Conservation (phyloP, 2,888 invertebrate species). For the Cheiracanthium punctorium region DNA sequence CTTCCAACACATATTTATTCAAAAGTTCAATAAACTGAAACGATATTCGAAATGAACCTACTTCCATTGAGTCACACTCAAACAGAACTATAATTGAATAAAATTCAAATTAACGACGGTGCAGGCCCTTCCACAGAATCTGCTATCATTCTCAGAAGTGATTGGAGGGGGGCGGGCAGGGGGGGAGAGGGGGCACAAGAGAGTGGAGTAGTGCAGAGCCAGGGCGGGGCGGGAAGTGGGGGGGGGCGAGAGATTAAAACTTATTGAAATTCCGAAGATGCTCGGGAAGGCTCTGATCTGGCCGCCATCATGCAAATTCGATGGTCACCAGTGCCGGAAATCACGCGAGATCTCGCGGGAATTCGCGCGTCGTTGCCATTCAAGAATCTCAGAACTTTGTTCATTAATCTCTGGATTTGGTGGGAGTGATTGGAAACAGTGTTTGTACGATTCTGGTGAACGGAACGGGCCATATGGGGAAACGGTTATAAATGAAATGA, state of each 20-base stretch:
- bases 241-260: conserved; percentile 61
- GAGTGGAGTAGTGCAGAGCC: not conserved
- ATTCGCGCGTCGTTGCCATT: conserved; percentile 35
- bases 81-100: conserved; percentile 53
- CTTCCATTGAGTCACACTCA: not conserved
- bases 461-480: not conserved
- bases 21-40: not conserved
- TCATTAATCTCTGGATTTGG: conserved; percentile 57
- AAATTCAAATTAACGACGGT: conserved; percentile 29
- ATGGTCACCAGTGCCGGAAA: conserved; percentile 65
- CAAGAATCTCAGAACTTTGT: conserved; percentile 62
- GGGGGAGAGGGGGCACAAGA: not conserved
- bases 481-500: not conserved
- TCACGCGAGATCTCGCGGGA: conserved; percentile 58
- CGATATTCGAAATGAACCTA: not conserved
- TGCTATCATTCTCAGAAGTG: not conserved
- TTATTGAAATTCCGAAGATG: conserved; percentile 68
- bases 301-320: conserved; percentile 65
- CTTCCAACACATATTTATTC: conserved; percentile 5
- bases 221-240: not conserved
- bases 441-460: conserved; percentile 19
- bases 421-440: conserved; percentile 44
- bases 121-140: not conserved
- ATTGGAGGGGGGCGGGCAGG: not conserved
- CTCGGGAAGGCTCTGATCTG: conserved; percentile 12